A percentile compares a stretch with the other conserved stretches of the same genome.
phyloP scores from a whole-genome alignment of 92 coral and sea anemone species.

The Zoanthus sansibaricus region DNA sequence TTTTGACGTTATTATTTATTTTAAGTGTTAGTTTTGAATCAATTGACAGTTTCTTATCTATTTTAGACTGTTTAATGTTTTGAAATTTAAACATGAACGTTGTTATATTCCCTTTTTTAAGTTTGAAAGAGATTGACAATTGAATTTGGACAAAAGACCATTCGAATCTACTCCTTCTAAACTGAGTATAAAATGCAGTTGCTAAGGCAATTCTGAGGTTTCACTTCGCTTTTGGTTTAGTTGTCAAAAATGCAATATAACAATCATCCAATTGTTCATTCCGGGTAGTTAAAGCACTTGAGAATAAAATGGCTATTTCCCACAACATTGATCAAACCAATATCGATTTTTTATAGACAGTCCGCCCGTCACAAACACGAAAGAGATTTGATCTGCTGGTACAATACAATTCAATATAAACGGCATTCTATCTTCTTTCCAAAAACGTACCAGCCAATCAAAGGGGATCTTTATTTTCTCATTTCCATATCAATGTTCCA shows the following conservation, averaged over 20 bases:
- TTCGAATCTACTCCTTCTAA: neutral
- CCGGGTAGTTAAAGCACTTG: constrained; percentile 26
- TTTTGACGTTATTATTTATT: neutral
- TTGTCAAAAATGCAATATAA: constrained; percentile 31
- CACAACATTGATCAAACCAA: neutral
- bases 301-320: constrained; percentile 6
- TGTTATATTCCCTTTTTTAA: neutral
- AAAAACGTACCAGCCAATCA: constrained; percentile 33
- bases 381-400: neutral
- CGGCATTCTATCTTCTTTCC: neutral
- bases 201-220: constrained; percentile 8
- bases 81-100: neutral
- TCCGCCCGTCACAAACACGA: neutral
- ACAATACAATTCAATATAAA: neutral
- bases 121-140: neutral
- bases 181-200: neutral
- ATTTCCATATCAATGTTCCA: constrained; percentile 65
- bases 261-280: constrained; percentile 16
- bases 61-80: neutral
- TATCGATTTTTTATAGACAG: neutral
- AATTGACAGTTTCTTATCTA: neutral
- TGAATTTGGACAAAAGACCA: neutral
- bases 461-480: neutral
- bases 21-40: neutral
- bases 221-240: neutral